Evolutionary conservation across 2,797 vertebrate genomes (phyloP), one percentile per base, ranked within the genome.

Genomic region (Perodicticus potto): DNA sequence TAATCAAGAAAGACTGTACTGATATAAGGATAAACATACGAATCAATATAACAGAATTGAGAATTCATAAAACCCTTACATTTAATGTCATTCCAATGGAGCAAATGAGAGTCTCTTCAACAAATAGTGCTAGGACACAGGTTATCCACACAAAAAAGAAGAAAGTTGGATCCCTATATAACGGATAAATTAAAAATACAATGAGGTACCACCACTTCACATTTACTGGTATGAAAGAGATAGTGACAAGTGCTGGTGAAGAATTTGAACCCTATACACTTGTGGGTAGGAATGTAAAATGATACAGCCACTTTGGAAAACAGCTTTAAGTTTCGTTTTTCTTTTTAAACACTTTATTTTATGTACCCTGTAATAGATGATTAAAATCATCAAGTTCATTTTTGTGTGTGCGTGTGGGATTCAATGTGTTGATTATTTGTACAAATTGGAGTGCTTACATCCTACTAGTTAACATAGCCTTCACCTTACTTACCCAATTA

Each of bases 181-280:
- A 93, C 16, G 3, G 49, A 49, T 40, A 91, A 78, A 83, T 89
- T 67, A 70, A 96, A 96, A 55, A 22, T 85, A 94, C 5, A 57
- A 37, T 29, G 73, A 74, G 73, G 69, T 40, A 76, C 1, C 25
- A 73, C 53, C 25, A 69, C 53, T 72, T 90, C 5, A 70, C 16
- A 88, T 3, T 1, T 11, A 72, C 17, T 23, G 70, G 9, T 22
- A 67, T 32, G 57, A 45, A 92, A 78, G 65, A 90, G 22, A 90
- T 16, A 59, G 88, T 40, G 10, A 59, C 27, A 78, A 34, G 23
- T 37, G 59, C 8, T 74, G 65, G 57, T 25, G 13, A 78, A 78
- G 89, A 91, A 55, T 34, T 7, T 23, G 14, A 89, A 65, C 16
- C 2, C n/a, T 59, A 89, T 13, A 70, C 29, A 73, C 4, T 67